A percentile compares a stretch with the other conserved stretches of the same genome.
phyloP scores from a whole-genome alignment of 2,888 invertebrate species.

The Tanypteryx hageni region DNA sequence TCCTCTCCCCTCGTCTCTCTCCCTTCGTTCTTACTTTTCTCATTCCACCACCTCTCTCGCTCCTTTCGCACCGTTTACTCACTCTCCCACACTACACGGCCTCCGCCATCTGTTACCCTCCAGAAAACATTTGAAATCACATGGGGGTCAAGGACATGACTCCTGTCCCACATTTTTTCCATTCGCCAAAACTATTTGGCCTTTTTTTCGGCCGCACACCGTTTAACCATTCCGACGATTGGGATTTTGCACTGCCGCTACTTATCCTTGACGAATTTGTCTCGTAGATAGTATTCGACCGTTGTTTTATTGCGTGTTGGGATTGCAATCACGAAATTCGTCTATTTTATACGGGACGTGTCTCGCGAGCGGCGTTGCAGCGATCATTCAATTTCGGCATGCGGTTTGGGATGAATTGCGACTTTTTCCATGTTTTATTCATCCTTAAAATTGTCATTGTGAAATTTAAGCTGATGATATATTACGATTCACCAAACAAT shows the following conservation, averaged over 20 bases:
- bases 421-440: no score
- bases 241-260: not conserved
- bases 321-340: no score
- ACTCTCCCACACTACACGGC: not conserved
- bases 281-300: not conserved
- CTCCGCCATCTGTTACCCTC: slow-evolving; percentile 44
- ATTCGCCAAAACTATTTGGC: not conserved
- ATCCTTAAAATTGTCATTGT: no score
- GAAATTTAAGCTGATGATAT: no score
- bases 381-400: no score
- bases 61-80: slow-evolving; percentile 6
- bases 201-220: not conserved
- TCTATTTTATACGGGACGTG: no score
- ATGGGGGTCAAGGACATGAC: slow-evolving; percentile 63
- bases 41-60: no score
- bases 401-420: no score
- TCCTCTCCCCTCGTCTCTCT: no score
- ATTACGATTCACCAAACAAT: no score
- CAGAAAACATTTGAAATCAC: slow-evolving; percentile 59
- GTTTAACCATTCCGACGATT: not conserved
- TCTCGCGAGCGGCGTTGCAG: no score
- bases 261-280: not conserved
- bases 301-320: no score
- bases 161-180: slow-evolving; percentile 56
- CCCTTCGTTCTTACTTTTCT: not conserved